Conservation (phyloP, 2,113 vertebrate species). For the Pelusios castaneus region DNA sequence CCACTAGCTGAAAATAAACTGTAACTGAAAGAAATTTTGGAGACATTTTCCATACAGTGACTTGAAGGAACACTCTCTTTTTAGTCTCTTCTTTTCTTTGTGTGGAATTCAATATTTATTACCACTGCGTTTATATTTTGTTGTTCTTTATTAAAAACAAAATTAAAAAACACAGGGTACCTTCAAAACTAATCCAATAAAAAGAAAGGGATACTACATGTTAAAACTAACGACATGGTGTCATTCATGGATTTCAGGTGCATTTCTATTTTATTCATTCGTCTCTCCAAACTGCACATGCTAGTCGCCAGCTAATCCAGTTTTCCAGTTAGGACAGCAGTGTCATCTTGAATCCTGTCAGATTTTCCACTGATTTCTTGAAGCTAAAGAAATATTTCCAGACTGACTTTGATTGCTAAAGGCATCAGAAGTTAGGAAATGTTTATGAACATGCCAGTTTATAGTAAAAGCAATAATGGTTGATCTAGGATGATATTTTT, state of each 20-base stretch:
- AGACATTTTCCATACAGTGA: not conserved
- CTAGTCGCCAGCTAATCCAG: not conserved
- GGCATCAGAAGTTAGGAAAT: not conserved
- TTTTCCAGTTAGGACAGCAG: not conserved
- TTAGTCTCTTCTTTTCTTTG: not conserved
- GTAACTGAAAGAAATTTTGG: not conserved
- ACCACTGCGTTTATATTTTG: not conserved
- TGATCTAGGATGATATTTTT: not conserved
- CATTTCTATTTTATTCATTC: not conserved
- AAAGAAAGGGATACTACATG: not conserved
- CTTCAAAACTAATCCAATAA: not conserved
- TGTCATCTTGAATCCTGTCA: not conserved
- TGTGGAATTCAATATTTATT: not conserved
- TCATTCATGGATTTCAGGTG: conserved; percentile 13
- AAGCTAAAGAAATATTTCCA: conserved; percentile 19
- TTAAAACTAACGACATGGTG: not conserved
- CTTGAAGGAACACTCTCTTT: not conserved
- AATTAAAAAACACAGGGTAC: not conserved
- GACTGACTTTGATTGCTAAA: not conserved
- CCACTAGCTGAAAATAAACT: not conserved
- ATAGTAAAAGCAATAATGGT: not conserved
- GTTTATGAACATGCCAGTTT: not conserved
- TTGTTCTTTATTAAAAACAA: not conserved
- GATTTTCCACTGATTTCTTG: not conserved
- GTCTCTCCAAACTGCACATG: not conserved